Evolutionary conservation across 2,888 invertebrate genomes (phyloP).

Genomic region (Phasia obesa): DNA sequence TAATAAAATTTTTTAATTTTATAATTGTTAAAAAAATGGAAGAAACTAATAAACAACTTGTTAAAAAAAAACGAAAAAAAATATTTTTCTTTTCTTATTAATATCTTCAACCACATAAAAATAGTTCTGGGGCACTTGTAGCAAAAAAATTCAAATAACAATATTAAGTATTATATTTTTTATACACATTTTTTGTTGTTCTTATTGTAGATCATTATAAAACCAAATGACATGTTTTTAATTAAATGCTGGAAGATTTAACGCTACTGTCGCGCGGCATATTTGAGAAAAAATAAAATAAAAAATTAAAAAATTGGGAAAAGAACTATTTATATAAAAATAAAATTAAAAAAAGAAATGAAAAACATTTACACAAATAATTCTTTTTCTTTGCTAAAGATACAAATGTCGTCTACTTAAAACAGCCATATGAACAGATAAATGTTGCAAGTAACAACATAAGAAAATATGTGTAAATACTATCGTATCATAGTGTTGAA

Average conservation of each 20-base stretch:
- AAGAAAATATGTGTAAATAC: conserved; percentile 40
- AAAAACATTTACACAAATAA: conserved; percentile 30
- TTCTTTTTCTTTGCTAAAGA: conserved; percentile 39
- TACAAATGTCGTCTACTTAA: conserved; percentile 33
- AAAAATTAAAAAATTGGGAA: not conserved
- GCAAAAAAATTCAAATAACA: conserved; percentile 46
- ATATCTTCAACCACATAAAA: too few relatives aligned
- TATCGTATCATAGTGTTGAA: conserved; percentile 51
- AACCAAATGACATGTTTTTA: conserved; percentile 78
- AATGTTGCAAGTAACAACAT: conserved; percentile 29
- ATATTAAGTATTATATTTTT: conserved; percentile 57
- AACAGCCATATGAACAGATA: not conserved
- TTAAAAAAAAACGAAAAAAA: too few relatives aligned
- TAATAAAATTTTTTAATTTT: too few relatives aligned
- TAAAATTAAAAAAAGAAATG: conserved; percentile 9
- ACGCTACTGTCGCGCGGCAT: conserved; percentile 72
- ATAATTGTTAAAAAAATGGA: too few relatives aligned
- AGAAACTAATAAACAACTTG: too few relatives aligned
- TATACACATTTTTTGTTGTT: conserved; percentile 51
- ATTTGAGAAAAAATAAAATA: conserved; percentile 38
- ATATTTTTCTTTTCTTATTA: too few relatives aligned
- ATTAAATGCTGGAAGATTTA: conserved; percentile 80
- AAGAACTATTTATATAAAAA: conserved; percentile 23
- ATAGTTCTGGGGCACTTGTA: conserved; percentile 45
- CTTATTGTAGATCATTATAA: conserved; percentile 65